Conservation (phyloP, 2,113 vertebrate genomes). For the Larimichthys crocea region DNA sequence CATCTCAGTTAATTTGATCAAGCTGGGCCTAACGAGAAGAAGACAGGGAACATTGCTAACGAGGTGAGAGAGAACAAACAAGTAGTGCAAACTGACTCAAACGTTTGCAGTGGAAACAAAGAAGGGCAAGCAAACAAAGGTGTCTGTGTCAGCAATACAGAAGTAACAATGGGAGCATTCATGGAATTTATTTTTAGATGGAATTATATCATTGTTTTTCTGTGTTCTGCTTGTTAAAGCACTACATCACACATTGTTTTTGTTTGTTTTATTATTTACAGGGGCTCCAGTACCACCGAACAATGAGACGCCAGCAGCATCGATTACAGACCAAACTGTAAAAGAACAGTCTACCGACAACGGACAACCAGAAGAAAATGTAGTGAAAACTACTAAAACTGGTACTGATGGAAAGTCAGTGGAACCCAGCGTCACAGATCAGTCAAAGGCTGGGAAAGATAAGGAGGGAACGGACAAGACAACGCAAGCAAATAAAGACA, state of each 20-base stretch:
- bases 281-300: background rate
- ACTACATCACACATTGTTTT: background rate
- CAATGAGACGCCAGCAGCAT: too few species aligned
- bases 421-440: background rate
- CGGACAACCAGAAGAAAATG: accelerated
- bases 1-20: background rate
- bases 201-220: background rate
- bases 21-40: background rate
- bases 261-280: conserved; percentile 5
- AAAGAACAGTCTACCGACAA: accelerated
- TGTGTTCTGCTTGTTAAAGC: background rate
- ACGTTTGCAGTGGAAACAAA: background rate
- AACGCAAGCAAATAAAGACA: background rate
- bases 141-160: background rate
- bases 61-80: background rate
- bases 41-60: background rate
- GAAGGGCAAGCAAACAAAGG: background rate
- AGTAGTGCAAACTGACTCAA: background rate
- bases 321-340: background rate
- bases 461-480: background rate
- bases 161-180: background rate
- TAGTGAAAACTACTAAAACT: background rate
- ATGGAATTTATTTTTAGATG: background rate
- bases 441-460: too few species aligned
- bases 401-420: background rate